Conservation (phyloP, 2,888 invertebrate genomes). For the Habroteleia sp. region DNA sequence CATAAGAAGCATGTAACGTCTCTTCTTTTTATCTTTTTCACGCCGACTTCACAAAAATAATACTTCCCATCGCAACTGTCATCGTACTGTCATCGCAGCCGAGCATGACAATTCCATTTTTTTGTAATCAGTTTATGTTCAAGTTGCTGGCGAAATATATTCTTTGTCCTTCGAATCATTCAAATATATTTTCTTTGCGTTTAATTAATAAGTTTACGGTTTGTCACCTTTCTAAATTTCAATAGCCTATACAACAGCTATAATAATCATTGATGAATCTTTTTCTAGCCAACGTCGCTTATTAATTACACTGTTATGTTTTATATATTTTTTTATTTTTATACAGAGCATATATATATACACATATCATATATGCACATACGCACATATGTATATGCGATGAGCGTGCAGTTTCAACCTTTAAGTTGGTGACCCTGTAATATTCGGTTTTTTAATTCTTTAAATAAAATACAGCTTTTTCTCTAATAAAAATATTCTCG, state of each 20-base stretch:
- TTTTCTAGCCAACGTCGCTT: constrained; percentile 14
- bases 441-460: too few species aligned
- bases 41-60: neutral
- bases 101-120: constrained; percentile 70
- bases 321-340: constrained; percentile 18
- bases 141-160: neutral
- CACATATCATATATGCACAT: too few species aligned
- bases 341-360: too few species aligned
- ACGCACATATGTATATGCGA: too few species aligned
- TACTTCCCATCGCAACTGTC: constrained; percentile 4
- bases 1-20: too few species aligned
- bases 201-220: too few species aligned
- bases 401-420: too few species aligned
- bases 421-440: too few species aligned
- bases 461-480: too few species aligned
- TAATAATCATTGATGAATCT: constrained; percentile 20
- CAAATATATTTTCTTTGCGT: neutral
- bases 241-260: too few species aligned
- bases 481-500: too few species aligned
- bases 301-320: constrained; percentile 17
- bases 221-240: too few species aligned
- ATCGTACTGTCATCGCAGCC: constrained; percentile 64
- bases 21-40: neutral
- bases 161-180: neutral
- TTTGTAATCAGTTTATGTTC: constrained; percentile 17